A percentile compares a stretch with the other conserved stretches of the same genome.
Conservation (phyloP, 2,888 invertebrate genomes). For the Ferdinandea cuprea region DNA sequence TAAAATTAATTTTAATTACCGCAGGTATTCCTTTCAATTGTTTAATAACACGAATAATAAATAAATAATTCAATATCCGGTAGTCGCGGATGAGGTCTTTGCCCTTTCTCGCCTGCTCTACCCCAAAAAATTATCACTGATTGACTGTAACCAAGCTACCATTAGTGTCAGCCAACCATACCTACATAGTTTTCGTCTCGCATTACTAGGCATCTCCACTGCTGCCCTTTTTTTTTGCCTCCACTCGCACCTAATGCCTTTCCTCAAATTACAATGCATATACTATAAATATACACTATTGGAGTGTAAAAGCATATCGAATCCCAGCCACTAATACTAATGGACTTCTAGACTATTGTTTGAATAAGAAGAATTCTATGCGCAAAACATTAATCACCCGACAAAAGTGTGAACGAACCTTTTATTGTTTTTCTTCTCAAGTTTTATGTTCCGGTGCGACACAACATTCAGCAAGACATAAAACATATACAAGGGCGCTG, state of each 20-base stretch:
- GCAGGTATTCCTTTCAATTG: too few species aligned
- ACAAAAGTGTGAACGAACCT: slow-evolving; percentile 70
- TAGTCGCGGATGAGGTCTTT: too few species aligned
- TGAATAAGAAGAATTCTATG: slow-evolving; percentile 57
- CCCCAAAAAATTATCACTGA: slow-evolving; percentile 16
- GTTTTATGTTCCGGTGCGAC: slow-evolving; percentile 46
- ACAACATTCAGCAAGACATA: slow-evolving; percentile 26
- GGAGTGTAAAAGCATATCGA: slow-evolving; percentile 38
- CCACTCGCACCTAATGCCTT: slow-evolving; percentile 8
- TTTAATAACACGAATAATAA: too few species aligned
- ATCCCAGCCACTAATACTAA: slow-evolving; percentile 52
- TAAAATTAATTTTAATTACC: too few species aligned
- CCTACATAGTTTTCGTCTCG: slow-evolving; percentile 43
- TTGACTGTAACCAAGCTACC: slow-evolving; percentile 42
- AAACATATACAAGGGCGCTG: slow-evolving; percentile 33
- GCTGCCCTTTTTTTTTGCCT: slow-evolving; percentile 15
- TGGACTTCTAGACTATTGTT: slow-evolving; percentile 44
- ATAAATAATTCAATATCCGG: slow-evolving; percentile 3
- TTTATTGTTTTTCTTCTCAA: slow-evolving; percentile 62
- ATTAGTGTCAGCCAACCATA: slow-evolving; percentile 3
- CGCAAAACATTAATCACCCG: slow-evolving; percentile 69
- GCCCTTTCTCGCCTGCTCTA: too few species aligned
- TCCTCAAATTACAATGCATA: background rate
- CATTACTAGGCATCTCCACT: slow-evolving; percentile 16
- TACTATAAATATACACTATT: background rate